These are phyloP conservation scores for Plectropomus leopardus DNA, from an alignment of 2,113 vertebrate genomes.

Conservation along the genomic window DNA sequence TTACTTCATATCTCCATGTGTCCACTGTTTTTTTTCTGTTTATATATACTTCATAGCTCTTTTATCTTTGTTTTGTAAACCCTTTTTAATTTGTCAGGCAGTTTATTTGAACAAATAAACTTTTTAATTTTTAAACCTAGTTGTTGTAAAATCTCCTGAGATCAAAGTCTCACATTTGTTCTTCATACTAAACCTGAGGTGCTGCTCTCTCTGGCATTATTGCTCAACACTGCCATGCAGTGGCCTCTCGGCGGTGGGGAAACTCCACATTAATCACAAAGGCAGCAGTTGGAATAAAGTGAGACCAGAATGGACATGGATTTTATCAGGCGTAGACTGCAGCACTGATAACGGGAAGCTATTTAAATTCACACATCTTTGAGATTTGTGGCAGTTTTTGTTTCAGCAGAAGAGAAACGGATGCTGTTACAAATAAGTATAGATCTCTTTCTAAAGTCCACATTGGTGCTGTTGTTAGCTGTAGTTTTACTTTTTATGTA, in stretches of 20 bases:
- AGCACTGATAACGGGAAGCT: neutral
- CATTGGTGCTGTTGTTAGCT: neutral
- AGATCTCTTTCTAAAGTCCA: slow-evolving; percentile 5
- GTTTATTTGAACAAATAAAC: slow-evolving; percentile 97
- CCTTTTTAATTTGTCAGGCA: slow-evolving; percentile 91
- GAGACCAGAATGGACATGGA: neutral
- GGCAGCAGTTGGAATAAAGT: neutral
- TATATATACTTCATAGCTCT: slow-evolving; percentile 88
- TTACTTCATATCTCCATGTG: slow-evolving; percentile 85
- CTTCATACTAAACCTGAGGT: neutral
- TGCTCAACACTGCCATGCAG: slow-evolving; percentile 29
- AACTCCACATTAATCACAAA: slow-evolving; percentile 7
- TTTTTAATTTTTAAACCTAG: slow-evolving; percentile 90
- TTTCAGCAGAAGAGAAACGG: neutral
- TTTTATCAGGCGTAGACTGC: neutral
- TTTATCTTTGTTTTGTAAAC: slow-evolving; percentile 92
- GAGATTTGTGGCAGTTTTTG: neutral
- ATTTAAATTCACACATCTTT: neutral
- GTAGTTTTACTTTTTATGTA: neutral
- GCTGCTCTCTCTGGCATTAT: neutral
- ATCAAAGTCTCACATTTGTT: slow-evolving; percentile 38
- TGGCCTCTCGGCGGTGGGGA: slow-evolving; percentile 3
- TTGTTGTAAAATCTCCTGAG: slow-evolving; percentile 50
- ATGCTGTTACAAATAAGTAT: neutral
- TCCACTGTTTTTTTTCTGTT: slow-evolving; percentile 82